A percentile compares a stretch with the other conserved stretches of the same genome.
Evolutionary conservation across 2,888 invertebrate species (phyloP).

Genomic region (Latrodectus elegans): DNA sequence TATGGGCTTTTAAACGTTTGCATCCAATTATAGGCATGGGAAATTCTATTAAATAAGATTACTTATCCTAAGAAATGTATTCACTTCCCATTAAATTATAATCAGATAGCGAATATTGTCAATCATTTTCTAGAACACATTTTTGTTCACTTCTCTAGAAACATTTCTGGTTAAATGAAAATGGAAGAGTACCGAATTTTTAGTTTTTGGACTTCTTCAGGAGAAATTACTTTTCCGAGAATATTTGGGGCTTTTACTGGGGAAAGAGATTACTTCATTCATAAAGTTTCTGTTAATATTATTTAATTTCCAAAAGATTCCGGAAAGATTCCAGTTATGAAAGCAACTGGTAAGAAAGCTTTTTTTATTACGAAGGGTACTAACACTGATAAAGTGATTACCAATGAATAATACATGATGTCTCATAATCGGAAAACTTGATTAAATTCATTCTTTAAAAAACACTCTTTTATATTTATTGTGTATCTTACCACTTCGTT

Average conservation of each 20-base stretch:
- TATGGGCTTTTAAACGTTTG: constrained; percentile 20
- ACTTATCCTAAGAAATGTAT: constrained; percentile 31
- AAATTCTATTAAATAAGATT: constrained; percentile 50
- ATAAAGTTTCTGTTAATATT: constrained; percentile 1
- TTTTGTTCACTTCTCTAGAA: constrained; percentile 5
- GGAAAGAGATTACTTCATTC: neutral
- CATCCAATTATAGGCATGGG: constrained; percentile 30
- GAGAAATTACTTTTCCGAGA: neutral
- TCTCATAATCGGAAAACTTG: too few species aligned
- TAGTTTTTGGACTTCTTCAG: neutral
- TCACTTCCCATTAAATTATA: constrained; percentile 48
- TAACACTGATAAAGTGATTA: neutral
- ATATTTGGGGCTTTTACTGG: neutral
- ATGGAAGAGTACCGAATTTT: neutral
- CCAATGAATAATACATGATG: constrained; percentile 1
- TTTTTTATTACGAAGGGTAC: neutral
- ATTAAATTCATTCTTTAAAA: too few species aligned
- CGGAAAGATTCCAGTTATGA: neutral
- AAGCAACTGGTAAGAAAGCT: neutral
- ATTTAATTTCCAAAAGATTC: neutral
- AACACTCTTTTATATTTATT: too few species aligned
- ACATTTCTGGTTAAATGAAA: neutral
- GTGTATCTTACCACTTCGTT: too few species aligned
- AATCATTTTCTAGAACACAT: constrained; percentile 30
- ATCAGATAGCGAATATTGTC: constrained; percentile 40